phyloP scores from a whole-genome alignment of 2,888 invertebrate species.

The Colletes collaris region DNA sequence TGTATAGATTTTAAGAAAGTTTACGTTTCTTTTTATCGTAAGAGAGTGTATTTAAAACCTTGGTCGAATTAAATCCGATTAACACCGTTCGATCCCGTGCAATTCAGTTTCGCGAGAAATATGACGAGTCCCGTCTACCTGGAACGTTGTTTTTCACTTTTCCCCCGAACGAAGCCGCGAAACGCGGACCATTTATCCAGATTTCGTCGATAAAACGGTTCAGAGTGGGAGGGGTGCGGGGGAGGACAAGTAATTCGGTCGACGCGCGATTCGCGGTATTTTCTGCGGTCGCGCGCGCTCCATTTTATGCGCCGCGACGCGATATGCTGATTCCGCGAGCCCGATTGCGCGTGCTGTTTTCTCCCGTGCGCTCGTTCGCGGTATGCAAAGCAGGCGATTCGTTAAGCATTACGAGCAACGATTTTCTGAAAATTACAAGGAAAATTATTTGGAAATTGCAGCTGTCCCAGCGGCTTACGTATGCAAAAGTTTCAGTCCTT shows the following conservation, averaged over 20 bases:
- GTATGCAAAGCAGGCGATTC: constrained; percentile 36
- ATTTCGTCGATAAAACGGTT: constrained; percentile 31
- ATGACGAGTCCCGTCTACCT: constrained; percentile 1
- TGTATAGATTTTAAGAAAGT: too few relatives aligned
- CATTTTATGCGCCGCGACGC: constrained; percentile 18
- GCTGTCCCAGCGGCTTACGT: too few relatives aligned
- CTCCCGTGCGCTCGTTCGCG: constrained; percentile 11
- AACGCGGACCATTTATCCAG: constrained; percentile 23
- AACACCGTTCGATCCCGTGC: background rate
- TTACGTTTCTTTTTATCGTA: too few relatives aligned
- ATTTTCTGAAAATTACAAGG: background rate
- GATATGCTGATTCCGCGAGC: constrained; percentile 36
- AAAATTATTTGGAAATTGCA: too few relatives aligned
- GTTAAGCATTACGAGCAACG: constrained; percentile 14
- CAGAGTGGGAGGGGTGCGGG: background rate
- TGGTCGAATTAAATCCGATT: background rate
- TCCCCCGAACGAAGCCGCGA: background rate
- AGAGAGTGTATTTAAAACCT: too few relatives aligned
- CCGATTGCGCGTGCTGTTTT: constrained; percentile 32
- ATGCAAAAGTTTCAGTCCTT: too few relatives aligned
- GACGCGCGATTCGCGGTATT: constrained; percentile 17
- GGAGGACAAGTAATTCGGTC: constrained; percentile 19
- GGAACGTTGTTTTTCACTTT: constrained; percentile 26
- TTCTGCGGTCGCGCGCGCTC: background rate
- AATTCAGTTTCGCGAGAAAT: constrained; percentile 11